Evolutionary conservation across 2,113 vertebrate species (phyloP).

Genomic region (Strigops habroptila): DNA sequence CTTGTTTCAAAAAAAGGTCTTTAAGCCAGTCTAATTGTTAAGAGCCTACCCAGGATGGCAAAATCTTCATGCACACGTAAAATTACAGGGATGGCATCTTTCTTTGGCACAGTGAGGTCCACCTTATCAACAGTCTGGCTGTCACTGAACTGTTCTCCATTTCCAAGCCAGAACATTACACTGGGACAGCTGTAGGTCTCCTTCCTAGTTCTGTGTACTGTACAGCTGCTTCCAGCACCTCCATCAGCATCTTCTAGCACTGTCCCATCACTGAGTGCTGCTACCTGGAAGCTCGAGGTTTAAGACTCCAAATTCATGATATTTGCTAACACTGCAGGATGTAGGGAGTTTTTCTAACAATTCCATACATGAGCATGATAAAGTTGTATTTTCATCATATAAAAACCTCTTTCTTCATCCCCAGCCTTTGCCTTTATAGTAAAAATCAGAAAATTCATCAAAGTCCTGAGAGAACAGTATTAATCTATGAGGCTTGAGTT

Average conservation of each 20-base stretch:
- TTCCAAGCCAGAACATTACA: background rate
- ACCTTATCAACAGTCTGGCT: accelerated
- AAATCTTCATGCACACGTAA: background rate
- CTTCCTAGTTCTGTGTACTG: background rate
- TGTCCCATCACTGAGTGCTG: background rate
- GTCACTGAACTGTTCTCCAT: background rate
- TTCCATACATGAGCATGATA: background rate
- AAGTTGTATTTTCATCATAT: background rate
- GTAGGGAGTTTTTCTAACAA: background rate
- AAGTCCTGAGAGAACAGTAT: background rate
- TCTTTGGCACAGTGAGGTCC: background rate
- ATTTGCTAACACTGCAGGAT: background rate
- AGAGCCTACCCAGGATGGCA: background rate
- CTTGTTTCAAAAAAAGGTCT: background rate
- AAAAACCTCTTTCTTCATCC: background rate
- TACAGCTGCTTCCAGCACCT: background rate
- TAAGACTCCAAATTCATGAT: background rate
- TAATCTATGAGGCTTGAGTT: background rate
- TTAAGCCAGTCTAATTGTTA: background rate
- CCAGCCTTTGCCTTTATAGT: background rate
- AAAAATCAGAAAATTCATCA: background rate
- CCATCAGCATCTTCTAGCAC: background rate
- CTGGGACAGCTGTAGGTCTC: background rate
- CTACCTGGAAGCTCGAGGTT: background rate
- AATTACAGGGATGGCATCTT: background rate